phyloP scores from a whole-genome alignment of 2,797 vertebrate genomes.

The Euphonia xanthogaster region DNA sequence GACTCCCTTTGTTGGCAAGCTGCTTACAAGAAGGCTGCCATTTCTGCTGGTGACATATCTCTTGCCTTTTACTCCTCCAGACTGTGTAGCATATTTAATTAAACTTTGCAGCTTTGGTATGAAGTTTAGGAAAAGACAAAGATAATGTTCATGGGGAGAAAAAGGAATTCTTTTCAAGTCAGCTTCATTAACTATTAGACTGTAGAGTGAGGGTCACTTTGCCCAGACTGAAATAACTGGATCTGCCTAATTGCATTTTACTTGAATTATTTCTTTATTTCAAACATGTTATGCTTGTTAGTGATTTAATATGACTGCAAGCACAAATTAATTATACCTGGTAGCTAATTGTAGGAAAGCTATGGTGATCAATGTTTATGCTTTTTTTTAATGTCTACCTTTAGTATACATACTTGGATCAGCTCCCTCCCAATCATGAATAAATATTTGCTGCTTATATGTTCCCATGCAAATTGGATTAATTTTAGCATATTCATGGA shows the following conservation, averaged over 20 bases:
- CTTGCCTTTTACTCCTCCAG: slow-evolving; percentile 36
- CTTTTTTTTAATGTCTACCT: slow-evolving; percentile 41
- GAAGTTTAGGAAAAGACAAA: slow-evolving; percentile 42
- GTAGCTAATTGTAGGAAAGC: slow-evolving; percentile 40
- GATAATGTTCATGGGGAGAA: slow-evolving; percentile 37
- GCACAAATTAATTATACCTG: slow-evolving; percentile 70
- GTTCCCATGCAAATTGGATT: slow-evolving; percentile 66
- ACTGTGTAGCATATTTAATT: slow-evolving; percentile 46
- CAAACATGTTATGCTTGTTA: slow-evolving; percentile 72
- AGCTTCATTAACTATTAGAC: slow-evolving; percentile 50
- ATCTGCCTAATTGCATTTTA: slow-evolving; percentile 70
- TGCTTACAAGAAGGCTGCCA: not conserved
- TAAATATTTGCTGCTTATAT: slow-evolving; percentile 63
- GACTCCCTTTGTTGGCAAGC: not conserved
- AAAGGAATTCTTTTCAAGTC: slow-evolving; percentile 50
- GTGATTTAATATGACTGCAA: slow-evolving; percentile 65
- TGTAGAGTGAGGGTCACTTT: slow-evolving; percentile 62
- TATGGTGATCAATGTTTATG: slow-evolving; percentile 47
- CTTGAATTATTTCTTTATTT: slow-evolving; percentile 73
- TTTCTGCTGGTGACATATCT: slow-evolving; percentile 14
- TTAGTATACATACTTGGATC: slow-evolving; percentile 40
- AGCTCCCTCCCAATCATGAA: slow-evolving; percentile 36
- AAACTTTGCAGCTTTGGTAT: slow-evolving; percentile 32
- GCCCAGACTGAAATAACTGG: slow-evolving; percentile 56
- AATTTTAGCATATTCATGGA: slow-evolving; percentile 53